Evolutionary conservation across 1,140 invertebrate genomes (phyloP).

Genomic region (Zaprionus tsacasi): DNA sequence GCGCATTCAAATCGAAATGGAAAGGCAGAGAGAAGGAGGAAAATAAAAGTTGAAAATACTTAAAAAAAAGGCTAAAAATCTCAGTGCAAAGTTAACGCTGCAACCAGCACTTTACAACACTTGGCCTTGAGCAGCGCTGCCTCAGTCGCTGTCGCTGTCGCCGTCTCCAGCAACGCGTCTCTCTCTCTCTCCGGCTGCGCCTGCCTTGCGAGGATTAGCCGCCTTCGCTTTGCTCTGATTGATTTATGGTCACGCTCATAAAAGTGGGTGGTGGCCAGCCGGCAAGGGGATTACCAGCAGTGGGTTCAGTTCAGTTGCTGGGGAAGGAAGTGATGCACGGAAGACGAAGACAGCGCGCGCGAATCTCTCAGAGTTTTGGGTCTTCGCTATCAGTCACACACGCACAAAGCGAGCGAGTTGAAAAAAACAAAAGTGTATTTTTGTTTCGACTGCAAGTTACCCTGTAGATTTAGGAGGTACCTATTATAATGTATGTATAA

Average conservation of each 20-base stretch:
- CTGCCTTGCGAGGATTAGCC: slow-evolving; percentile 30
- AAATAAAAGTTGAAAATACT: background rate
- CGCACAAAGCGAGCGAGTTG: slow-evolving; percentile 17
- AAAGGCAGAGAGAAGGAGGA: background rate
- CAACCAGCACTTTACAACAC: slow-evolving; percentile 14
- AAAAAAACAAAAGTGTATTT: slow-evolving; percentile 8
- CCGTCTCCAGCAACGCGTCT: background rate
- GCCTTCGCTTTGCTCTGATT: slow-evolving; percentile 56
- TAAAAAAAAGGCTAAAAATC: slow-evolving; percentile 19
- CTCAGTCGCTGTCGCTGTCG: background rate
- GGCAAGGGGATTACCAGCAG: slow-evolving; percentile 29
- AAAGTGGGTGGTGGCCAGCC: slow-evolving; percentile 38
- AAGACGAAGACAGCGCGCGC: slow-evolving; percentile 5
- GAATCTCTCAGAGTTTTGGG: slow-evolving; percentile 27
- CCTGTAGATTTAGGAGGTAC: background rate
- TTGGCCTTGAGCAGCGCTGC: slow-evolving; percentile 34
- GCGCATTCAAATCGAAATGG: slow-evolving; percentile 25
- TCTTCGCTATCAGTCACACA: slow-evolving; percentile 45
- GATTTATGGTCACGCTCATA: slow-evolving; percentile 64
- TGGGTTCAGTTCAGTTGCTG: background rate
- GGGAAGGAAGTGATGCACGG: background rate
- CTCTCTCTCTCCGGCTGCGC: too few species aligned
- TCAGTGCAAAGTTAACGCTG: slow-evolving; percentile 10
- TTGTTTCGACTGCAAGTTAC: background rate
- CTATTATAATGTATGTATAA: too few species aligned